phyloP scores from a whole-genome alignment of 1,140 invertebrate genomes.

The Drosophila setifemur region DNA sequence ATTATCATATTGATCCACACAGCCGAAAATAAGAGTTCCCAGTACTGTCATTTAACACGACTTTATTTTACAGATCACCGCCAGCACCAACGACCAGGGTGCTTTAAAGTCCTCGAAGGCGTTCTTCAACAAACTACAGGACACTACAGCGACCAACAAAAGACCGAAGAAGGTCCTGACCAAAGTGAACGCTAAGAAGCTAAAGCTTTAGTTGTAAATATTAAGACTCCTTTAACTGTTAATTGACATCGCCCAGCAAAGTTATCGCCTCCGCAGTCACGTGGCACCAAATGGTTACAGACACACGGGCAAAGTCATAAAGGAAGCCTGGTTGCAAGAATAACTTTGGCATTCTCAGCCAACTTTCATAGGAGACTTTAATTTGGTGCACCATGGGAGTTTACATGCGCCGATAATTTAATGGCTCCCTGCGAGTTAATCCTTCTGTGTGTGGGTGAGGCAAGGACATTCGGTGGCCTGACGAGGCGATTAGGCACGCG shows the following conservation, averaged over 20 bases:
- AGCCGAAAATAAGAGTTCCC: too few species aligned
- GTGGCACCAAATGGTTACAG: constrained; percentile 41
- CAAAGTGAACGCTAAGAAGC: constrained; percentile 65
- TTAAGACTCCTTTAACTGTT: constrained; percentile 36
- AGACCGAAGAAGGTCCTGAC: constrained; percentile 50
- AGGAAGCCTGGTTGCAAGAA: constrained; percentile 6
- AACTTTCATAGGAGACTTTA: constrained; percentile 11
- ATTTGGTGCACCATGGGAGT: constrained; percentile 59
- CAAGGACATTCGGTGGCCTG: constrained; percentile 49
- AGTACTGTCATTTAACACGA: too few species aligned
- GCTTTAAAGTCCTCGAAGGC: constrained; percentile 90
- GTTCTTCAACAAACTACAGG: constrained; percentile 92
- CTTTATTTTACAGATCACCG: constrained; percentile 80
- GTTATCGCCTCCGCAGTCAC: constrained; percentile 43
- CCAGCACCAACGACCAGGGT: constrained; percentile 78
- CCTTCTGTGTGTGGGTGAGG: constrained; percentile 2
- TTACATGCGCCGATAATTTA: constrained; percentile 39
- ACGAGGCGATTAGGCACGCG: constrained; percentile 50
- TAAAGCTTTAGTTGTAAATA: constrained; percentile 58
- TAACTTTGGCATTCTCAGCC: background rate
- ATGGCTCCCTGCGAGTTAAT: background rate
- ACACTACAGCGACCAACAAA: constrained; percentile 83
- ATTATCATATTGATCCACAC: too few species aligned
- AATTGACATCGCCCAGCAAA: constrained; percentile 44
- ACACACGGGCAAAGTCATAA: constrained; percentile 5